Conservation (phyloP, 2,113 vertebrate genomes). For the Onychostruthus taczanowskii region DNA sequence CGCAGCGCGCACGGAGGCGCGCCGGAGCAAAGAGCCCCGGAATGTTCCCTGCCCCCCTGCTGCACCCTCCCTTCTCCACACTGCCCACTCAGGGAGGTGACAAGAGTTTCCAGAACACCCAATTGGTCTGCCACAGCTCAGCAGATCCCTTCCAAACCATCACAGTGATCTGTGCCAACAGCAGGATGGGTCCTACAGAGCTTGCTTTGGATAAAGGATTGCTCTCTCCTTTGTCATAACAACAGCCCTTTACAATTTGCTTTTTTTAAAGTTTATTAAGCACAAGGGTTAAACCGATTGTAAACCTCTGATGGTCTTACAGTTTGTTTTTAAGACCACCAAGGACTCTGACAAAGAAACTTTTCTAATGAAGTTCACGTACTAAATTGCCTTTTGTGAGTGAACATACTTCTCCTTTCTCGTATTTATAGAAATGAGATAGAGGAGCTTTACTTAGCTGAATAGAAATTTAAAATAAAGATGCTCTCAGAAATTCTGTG, state of each 20-base stretch:
- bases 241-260: neutral
- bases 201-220: neutral
- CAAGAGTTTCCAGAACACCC: neutral
- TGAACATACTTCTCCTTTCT: neutral
- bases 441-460: neutral
- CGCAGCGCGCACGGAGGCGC: accelerated
- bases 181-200: accelerated
- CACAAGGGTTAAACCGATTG: neutral
- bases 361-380: neutral
- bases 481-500: neutral
- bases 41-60: accelerated
- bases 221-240: neutral
- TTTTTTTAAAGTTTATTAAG: neutral
- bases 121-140: neutral
- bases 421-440: neutral
- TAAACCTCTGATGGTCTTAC: neutral
- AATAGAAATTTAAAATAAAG: slow-evolving; percentile 7
- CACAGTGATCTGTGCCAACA: accelerated
- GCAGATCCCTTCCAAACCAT: accelerated
- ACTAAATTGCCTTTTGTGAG: neutral
- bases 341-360: neutral
- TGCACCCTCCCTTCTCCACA: neutral
- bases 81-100: accelerated
- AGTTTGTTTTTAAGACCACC: neutral
- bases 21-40: neutral